A percentile compares a stretch with the other conserved stretches of the same genome.
Evolutionary conservation across 2,888 invertebrate species (phyloP).

Genomic region (Bedellia somnulentella): DNA sequence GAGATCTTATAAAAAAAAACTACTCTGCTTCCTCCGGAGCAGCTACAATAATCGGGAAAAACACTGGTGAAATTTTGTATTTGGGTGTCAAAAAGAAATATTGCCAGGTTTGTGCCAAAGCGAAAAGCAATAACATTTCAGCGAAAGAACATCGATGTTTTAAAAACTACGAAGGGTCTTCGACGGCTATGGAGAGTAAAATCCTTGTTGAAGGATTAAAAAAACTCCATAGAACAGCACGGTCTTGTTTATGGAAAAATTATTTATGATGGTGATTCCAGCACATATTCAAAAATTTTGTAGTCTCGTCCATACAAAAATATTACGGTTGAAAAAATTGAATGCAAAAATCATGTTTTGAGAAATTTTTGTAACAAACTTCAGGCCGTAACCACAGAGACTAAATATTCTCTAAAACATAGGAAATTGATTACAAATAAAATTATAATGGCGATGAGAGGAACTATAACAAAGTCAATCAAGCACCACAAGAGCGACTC

Average conservation of each 20-base stretch:
- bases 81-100: slow-evolving; percentile 8
- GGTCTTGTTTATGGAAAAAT: slow-evolving; percentile 9
- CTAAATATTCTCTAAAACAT: slow-evolving; percentile 6
- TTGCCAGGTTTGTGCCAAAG: slow-evolving; percentile 6
- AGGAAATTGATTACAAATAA: slow-evolving; percentile 6
- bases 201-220: slow-evolving; percentile 11
- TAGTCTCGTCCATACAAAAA: slow-evolving; percentile 8
- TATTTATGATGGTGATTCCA: slow-evolving; percentile 8
- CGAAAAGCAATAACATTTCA: slow-evolving; percentile 1
- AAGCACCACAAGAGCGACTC: slow-evolving; percentile 4
- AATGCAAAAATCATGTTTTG: slow-evolving; percentile 12
- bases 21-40: slow-evolving; percentile 6
- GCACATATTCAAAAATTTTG: slow-evolving; percentile 10
- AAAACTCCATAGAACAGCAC: slow-evolving; percentile 9
- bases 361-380: slow-evolving; percentile 11
- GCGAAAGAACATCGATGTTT: slow-evolving; percentile 5
- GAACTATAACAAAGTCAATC: slow-evolving; percentile 5
- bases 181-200: slow-evolving; percentile 9
- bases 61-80: slow-evolving; percentile 4
- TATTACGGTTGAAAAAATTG: slow-evolving; percentile 12
- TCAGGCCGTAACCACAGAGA: slow-evolving; percentile 5
- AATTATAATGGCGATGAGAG: slow-evolving; percentile 6
- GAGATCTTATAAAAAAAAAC: slow-evolving; percentile 5
- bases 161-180: slow-evolving; percentile 9
- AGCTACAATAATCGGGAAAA: slow-evolving; percentile 5